Percentiles rank a stretch among this genome's conserved stretches.
phyloP scores from a whole-genome alignment of 53 echinoderm and acorn worm species.

The Stichopus horrens region DNA sequence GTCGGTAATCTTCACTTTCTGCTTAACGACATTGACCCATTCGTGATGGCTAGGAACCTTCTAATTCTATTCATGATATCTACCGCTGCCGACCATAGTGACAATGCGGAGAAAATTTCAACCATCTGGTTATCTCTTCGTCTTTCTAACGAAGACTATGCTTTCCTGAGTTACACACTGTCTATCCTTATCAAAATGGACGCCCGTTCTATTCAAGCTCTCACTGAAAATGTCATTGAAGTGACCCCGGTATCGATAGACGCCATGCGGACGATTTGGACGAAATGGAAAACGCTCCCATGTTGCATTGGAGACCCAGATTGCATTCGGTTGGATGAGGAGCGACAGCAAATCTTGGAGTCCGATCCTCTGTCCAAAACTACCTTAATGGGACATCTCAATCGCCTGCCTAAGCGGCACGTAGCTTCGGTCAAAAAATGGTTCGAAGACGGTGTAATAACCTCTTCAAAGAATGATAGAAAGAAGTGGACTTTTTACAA shows the following conservation, averaged over 20 bases:
- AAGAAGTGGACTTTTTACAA: not conserved
- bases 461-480: not conserved
- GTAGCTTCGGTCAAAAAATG: not conserved
- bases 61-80: constrained; percentile 1
- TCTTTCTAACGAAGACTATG: not conserved
- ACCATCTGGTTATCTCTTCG: constrained; percentile 9
- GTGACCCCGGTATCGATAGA: not conserved
- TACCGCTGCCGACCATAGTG: not conserved
- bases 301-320: not conserved
- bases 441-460: constrained; percentile 4
- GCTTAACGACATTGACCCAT: constrained; percentile 6
- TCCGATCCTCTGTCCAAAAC: not conserved
- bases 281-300: not conserved
- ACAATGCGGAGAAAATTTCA: not conserved
- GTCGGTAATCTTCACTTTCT: not conserved
- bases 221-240: not conserved
- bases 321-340: not conserved
- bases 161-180: not conserved
- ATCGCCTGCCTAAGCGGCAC: not conserved
- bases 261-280: not conserved
- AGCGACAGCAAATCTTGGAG: not conserved
- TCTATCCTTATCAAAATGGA: not conserved
- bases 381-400: not conserved
- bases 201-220: not conserved
- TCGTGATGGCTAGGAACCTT: constrained; percentile 13